A percentile compares a stretch with the other conserved stretches of the same genome.
Evolutionary conservation across 2,797 vertebrate species (phyloP).

Genomic region (Pseudomugil gertrudae): DNA sequence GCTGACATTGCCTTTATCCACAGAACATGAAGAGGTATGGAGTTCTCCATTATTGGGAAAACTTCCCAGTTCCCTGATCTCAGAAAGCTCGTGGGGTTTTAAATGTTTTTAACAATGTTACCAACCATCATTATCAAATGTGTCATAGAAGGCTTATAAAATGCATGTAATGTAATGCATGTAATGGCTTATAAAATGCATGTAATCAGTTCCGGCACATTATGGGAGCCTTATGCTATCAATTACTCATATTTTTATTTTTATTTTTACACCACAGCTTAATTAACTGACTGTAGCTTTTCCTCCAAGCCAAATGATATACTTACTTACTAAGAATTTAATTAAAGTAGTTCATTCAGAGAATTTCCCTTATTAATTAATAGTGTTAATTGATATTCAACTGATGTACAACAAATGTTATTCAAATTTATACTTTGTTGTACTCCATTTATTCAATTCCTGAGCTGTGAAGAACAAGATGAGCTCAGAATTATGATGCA

Average conservation of each 20-base stretch:
- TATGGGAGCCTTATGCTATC: background rate
- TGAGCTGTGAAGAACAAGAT: no score
- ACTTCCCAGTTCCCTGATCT: background rate
- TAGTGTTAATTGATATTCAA: no score
- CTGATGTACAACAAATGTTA: background rate
- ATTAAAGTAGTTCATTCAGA: no score
- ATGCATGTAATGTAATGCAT: background rate
- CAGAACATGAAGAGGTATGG: background rate
- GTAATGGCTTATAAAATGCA: background rate
- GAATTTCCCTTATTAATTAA: no score
- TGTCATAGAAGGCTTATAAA: background rate
- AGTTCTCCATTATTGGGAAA: background rate
- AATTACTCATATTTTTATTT: background rate
- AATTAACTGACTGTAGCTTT: background rate
- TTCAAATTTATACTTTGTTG: background rate
- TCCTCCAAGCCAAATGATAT: background rate
- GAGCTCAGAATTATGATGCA: background rate
- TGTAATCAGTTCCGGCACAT: background rate
- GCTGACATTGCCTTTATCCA: background rate
- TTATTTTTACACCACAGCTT: background rate
- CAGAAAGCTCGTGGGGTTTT: background rate
- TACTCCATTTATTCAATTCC: no score
- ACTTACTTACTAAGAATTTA: background rate
- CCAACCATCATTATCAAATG: background rate
- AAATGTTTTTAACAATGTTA: background rate